Base-by-base conservation (phyloP, 1,140 invertebrate species). In the Zaprionus ornatus region DNA sequence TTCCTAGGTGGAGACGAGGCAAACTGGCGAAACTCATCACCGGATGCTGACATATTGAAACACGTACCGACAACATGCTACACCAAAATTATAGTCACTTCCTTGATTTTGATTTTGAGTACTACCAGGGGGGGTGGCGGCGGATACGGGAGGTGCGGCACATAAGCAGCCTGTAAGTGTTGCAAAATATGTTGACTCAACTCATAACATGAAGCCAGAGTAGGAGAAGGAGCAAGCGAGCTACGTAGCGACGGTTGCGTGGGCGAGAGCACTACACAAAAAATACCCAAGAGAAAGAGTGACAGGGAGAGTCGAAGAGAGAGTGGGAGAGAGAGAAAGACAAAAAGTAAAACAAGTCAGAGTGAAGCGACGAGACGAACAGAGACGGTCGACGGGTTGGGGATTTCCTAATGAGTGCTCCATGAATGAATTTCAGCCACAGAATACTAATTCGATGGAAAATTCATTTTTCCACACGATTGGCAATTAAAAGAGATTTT, bases 381-480 rank as follows among this genome's bases (percentile, higher is more conserved):
- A 50, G 19, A 50, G 45, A 9, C 37, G 15, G 37, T 13, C 45
- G 19, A 21, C 45, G 45, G 45, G 45, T 13, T 21, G 45, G 21
- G 83, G 70, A 83, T 88, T 91, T 92, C 87, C 90, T 92, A 92
- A 91, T 92, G 90, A 92, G 91, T 92, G 84, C 87, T 86, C 91
- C 90, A 91, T 91, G 85, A 91, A 91, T 88, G 84, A 88, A 90
- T 85, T 91, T 87, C 87, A 86, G 78, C 87, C 91, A 91, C 87
- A 91, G 91, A 91, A 92, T 92, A 92, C 91, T 92, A 92, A 92
- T 92, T 91, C 87, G 87, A 91, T 92, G 91, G 91, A 92, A 92
- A 92, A 92, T 92, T 91, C 90, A 92, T 91, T 92, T 91, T 92
- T 92, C 91, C 91, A 92, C 90, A 92, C 91, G 91, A 92, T 92